These are phyloP conservation scores for Rhadina sibilatrix DNA, from an alignment of 2,113 vertebrate genomes.

Conservation along the genomic window DNA sequence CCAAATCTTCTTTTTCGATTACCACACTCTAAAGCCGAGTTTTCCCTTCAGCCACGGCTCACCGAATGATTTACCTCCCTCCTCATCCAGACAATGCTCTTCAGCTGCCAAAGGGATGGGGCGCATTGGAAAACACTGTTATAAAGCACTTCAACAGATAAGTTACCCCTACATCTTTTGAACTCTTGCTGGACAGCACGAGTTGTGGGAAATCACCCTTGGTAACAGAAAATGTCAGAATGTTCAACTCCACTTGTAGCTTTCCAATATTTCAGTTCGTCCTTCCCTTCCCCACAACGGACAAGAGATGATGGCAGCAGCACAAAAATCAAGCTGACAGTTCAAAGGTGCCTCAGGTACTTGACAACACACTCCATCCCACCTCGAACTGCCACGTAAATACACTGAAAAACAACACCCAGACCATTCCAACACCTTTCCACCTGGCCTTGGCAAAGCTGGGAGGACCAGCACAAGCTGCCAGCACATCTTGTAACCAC, in stretches of 20 bases:
- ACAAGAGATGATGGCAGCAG: not conserved
- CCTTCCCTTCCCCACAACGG: not conserved
- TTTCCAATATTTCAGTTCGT: not conserved
- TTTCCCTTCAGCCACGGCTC: not conserved
- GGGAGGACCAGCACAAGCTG: not conserved
- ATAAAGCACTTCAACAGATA: not conserved
- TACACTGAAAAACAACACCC: not conserved
- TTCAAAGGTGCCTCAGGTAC: not conserved
- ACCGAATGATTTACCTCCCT: not conserved
- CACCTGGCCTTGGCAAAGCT: not conserved
- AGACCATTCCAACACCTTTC: not conserved
- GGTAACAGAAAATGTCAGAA: not conserved
- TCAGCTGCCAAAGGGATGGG: not conserved
- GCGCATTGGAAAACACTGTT: not conserved
- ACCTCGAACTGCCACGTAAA: not conserved
- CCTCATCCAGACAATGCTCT: not conserved
- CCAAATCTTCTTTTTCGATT: not conserved
- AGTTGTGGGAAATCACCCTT: not conserved
- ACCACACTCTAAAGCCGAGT: not conserved
- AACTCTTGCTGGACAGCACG: fast-evolving
- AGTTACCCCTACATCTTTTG: not conserved
- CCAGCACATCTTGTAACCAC: not conserved
- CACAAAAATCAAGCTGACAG: not conserved
- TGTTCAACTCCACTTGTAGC: not conserved
- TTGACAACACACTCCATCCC: not conserved